A percentile compares a stretch with the other conserved stretches of the same genome.
Evolutionary conservation across 2,888 invertebrate species (phyloP).

Genomic region (Xylota segnis): DNA sequence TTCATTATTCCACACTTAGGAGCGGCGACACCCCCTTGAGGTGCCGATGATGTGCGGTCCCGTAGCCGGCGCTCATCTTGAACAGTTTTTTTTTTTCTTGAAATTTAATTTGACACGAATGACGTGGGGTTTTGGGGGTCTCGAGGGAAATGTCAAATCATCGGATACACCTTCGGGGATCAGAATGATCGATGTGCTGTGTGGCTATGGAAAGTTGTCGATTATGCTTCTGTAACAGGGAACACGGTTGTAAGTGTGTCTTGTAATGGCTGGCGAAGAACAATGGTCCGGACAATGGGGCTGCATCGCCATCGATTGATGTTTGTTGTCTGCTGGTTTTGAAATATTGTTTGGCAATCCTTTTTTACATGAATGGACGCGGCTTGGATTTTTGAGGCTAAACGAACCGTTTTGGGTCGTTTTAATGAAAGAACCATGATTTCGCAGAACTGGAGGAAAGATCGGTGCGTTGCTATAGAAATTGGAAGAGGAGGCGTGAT

Average conservation of each 20-base stretch:
- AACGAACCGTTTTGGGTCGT: not conserved
- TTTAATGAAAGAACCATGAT: constrained; percentile 44
- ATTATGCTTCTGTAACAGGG: constrained; percentile 69
- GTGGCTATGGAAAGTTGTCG: constrained; percentile 62
- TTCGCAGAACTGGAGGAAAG: constrained; percentile 4
- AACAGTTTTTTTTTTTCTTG: constrained; percentile 16
- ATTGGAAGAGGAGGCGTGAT: not conserved
- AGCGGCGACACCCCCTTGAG: constrained; percentile 55
- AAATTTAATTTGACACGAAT: constrained; percentile 75
- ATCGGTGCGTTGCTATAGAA: not conserved
- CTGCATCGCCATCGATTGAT: constrained; percentile 55
- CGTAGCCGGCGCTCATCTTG: constrained; percentile 54
- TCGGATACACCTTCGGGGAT: constrained; percentile 45
- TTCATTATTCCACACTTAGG: constrained; percentile 55
- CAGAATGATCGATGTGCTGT: constrained; percentile 48
- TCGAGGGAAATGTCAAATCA: constrained; percentile 66
- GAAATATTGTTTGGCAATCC: constrained; percentile 1
- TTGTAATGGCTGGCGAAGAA: constrained; percentile 61
- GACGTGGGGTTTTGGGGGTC: constrained; percentile 49
- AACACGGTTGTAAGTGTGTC: constrained; percentile 31
- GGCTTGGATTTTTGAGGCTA: not conserved
- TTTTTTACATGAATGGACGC: constrained; percentile 14
- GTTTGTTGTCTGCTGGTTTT: constrained; percentile 53
- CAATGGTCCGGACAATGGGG: constrained; percentile 44
- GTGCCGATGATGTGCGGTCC: constrained; percentile 55